A percentile compares a stretch with the other conserved stretches of the same genome.
Evolutionary conservation across 2,797 vertebrate species (phyloP).

Genomic region (Cetoscarus ocellatus): DNA sequence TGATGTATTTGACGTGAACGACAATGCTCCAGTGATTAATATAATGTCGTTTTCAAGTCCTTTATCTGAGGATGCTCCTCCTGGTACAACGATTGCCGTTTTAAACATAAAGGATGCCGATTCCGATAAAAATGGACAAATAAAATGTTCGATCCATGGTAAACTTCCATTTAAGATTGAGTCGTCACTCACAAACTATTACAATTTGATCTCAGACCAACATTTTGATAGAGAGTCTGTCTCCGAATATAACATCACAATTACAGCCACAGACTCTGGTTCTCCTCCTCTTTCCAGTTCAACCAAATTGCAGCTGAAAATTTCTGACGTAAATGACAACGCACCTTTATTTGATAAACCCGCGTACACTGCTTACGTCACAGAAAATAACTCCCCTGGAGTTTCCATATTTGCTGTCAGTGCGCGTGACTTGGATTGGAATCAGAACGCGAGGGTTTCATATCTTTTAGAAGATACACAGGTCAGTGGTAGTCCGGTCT

Average conservation of each 20-base stretch:
- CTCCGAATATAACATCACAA: constrained; percentile 78
- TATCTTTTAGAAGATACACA: constrained; percentile 72
- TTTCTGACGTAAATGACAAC: constrained; percentile 83
- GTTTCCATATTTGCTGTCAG: constrained; percentile 68
- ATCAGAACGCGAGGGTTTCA: constrained; percentile 76
- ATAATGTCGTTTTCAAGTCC: constrained; percentile 69
- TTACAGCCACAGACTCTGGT: constrained; percentile 76
- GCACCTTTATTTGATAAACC: constrained; percentile 70
- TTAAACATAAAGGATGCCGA: constrained; percentile 81
- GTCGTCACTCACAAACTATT: constrained; percentile 75
- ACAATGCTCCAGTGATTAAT: constrained; percentile 55
- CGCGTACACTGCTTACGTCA: constrained; percentile 67
- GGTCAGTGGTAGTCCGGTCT: constrained; percentile 53
- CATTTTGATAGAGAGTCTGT: constrained; percentile 75
- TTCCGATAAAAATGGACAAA: constrained; percentile 76
- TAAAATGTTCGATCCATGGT: constrained; percentile 65
- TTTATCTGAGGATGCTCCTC: constrained; percentile 69
- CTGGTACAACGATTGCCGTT: constrained; percentile 78
- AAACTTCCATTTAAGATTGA: constrained; percentile 76
- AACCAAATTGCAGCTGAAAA: constrained; percentile 62
- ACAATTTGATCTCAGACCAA: constrained; percentile 69
- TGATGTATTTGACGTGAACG: constrained; percentile 72
- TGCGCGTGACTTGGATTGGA: constrained; percentile 75
- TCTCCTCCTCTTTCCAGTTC: constrained; percentile 68
- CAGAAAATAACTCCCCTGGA: constrained; percentile 80